Evolutionary conservation across 2,113 vertebrate species (phyloP), one percentile per base, ranked within the genome.

Genomic region (Erpornis zantholeuca): DNA sequence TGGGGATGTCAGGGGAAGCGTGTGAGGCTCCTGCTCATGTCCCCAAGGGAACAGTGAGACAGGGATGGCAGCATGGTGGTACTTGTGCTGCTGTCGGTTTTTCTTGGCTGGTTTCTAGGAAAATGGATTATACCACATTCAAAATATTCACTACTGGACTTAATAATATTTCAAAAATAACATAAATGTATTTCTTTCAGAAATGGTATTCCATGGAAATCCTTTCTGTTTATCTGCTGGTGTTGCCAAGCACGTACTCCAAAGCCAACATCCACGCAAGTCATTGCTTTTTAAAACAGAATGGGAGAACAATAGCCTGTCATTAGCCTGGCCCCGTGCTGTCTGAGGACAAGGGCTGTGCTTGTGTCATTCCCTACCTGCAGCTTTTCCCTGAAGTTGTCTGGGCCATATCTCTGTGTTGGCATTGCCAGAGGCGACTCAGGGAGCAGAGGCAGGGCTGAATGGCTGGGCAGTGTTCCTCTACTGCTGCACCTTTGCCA

Each of bases 71-170:
- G 76, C 1, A 3, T 12, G 15, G n/a, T 65, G 75, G 45, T 72
- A 52, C 92, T 73, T 25, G 14, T 3, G 8, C 59, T 86, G 82
- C 40, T 77, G 25, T 76, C 1, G 1, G 31, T 82, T 96, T 93
- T 82, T 96, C 94, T 97, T 97, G 96, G 97, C 93, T 38, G 42
- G 21, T 84, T 90, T 49, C 54, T 95, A 95, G 96, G 96, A 96
- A 97, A 97, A 96, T 52, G 73, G 88, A 96, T 96, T 96, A 87
- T 86, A 56, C 36, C 17, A 13, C 52, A 59, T 93, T 80, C 59
- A 79, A 92, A 97, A 84, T 92, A 79, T 61, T 88, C 79, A 86
- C 83, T 82, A 87, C 60, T 92, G 82, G 79, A 83, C 73, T 92
- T 94, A 95, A 86, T 93, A 83, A 95, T 92, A 91, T 68, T 82